phyloP scores from a whole-genome alignment of 2,888 invertebrate genomes.

The Cyrtodaria siliqua region DNA sequence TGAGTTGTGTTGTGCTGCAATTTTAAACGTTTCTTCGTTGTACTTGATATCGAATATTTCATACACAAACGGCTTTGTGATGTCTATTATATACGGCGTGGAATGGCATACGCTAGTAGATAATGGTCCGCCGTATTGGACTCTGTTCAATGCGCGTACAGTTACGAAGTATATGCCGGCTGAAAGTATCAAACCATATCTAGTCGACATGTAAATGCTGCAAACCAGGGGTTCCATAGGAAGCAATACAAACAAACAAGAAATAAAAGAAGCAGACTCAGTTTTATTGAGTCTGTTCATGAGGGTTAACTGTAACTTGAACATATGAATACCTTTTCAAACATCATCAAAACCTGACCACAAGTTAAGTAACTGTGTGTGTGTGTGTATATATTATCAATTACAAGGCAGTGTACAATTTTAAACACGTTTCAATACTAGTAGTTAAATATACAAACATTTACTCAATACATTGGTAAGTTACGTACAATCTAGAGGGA shows the following conservation, averaged over 20 bases:
- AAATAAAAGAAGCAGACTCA: too few species aligned
- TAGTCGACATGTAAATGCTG: too few species aligned
- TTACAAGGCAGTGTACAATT: conserved; percentile 69
- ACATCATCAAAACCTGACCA: too few species aligned
- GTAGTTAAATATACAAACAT: too few species aligned
- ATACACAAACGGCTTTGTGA: conserved; percentile 72
- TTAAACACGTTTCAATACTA: conserved; percentile 71
- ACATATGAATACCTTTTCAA: too few species aligned
- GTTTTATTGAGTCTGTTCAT: too few species aligned
- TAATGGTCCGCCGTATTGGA: conserved; percentile 77
- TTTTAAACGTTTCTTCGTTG: conserved; percentile 66
- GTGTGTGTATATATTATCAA: conserved; percentile 72
- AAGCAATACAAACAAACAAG: too few species aligned
- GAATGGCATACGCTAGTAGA: conserved; percentile 76
- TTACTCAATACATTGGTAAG: too few species aligned
- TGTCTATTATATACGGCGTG: conserved; percentile 73
- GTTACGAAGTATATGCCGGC: conserved; percentile 76
- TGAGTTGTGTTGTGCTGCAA: conserved; percentile 71
- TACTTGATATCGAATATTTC: conserved; percentile 76
- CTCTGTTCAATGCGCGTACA: conserved; percentile 74
- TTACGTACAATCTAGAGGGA: conserved; percentile 23
- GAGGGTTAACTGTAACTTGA: too few species aligned
- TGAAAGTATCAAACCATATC: too few species aligned
- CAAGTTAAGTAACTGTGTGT: too few species aligned
- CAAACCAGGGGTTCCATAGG: too few species aligned